phyloP scores from a whole-genome alignment of 2,888 invertebrate genomes.

The Trichogramma dendrolimi region DNA sequence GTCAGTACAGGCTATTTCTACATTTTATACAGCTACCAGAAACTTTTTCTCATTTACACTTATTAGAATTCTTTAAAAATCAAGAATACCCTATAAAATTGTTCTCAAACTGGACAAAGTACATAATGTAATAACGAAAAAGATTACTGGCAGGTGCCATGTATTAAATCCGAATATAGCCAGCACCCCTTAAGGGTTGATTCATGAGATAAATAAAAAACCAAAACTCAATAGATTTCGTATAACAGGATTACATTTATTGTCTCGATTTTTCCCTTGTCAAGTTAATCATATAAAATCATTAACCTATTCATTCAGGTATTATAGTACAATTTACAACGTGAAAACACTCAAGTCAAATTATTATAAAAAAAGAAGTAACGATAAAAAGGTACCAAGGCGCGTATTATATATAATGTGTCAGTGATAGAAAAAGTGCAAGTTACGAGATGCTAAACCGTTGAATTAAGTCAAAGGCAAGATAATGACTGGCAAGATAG shows the following conservation, averaged over 20 bases:
- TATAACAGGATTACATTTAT: conserved; percentile 53
- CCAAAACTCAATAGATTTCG: conserved; percentile 51
- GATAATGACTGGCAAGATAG: conserved; percentile 25
- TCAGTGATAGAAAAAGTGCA: neutral
- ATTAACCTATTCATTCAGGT: conserved; percentile 35
- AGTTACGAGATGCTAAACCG: neutral
- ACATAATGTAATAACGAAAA: conserved; percentile 8
- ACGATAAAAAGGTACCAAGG: conserved; percentile 32
- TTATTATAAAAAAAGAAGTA: conserved; percentile 16
- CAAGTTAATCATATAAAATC: conserved; percentile 35
- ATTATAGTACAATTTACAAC: conserved; percentile 41
- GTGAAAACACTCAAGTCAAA: conserved; percentile 37
- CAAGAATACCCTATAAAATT: conserved; percentile 1
- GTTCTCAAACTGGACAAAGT: neutral
- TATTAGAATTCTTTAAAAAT: conserved; percentile 18
- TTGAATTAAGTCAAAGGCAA: conserved; percentile 8
- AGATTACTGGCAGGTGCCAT: conserved; percentile 37
- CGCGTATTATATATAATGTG: conserved; percentile 24
- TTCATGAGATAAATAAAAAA: conserved; percentile 47
- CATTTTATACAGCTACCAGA: conserved; percentile 44
- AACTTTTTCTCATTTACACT: conserved; percentile 27
- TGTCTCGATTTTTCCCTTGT: conserved; percentile 51
- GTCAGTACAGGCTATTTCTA: conserved; percentile 53
- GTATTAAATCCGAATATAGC: conserved; percentile 44
- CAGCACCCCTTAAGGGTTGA: conserved; percentile 49